Evolutionary conservation across 2,797 vertebrate species (phyloP).

Genomic region (Amazonetta brasiliensis): DNA sequence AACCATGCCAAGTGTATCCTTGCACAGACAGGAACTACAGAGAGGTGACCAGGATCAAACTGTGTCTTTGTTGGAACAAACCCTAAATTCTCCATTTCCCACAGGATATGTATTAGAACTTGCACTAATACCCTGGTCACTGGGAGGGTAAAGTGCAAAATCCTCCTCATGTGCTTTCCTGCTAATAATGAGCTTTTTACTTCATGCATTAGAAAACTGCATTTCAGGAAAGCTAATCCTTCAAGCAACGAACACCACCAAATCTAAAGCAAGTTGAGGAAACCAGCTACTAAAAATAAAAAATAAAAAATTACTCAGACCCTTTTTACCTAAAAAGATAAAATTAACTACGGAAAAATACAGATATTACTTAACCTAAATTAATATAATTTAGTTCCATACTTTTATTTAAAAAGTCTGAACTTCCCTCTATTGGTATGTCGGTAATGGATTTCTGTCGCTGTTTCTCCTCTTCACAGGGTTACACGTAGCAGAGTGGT

Average conservation of each 20-base stretch:
- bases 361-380: background rate
- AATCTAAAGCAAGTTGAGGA: background rate
- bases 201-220: background rate
- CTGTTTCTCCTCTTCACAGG: background rate
- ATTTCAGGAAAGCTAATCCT: background rate
- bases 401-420: background rate
- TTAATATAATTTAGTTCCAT: background rate
- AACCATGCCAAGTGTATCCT: background rate
- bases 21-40: background rate
- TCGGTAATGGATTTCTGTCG: background rate
- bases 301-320: background rate
- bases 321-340: background rate
- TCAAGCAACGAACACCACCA: background rate
- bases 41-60: background rate
- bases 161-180: background rate
- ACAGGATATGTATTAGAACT: background rate
- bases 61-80: background rate
- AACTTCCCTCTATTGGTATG: background rate
- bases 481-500: background rate
- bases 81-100: background rate
- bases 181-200: background rate
- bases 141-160: background rate
- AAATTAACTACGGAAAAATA: background rate
- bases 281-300: background rate
- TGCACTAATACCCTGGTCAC: background rate